Base-by-base conservation (phyloP, 2,888 invertebrate genomes). In the Noctuana brunneofusca region DNA sequence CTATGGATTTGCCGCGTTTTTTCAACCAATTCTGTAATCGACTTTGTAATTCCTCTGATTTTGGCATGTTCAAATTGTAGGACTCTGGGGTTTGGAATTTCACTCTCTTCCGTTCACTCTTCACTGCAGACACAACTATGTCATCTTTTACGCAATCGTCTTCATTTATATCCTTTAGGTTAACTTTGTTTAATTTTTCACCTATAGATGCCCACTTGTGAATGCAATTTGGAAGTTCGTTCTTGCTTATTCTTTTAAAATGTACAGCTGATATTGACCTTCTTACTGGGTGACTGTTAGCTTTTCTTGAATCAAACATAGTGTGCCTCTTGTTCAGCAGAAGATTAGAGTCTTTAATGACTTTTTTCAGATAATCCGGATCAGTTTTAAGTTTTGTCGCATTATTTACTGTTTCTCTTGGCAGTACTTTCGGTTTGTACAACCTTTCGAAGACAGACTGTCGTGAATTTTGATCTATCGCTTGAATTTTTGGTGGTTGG, bases 11-110 rank as follows among this genome's bases (percentile, higher is more conserved):
- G 0, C 93, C 93, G 14, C 84, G 78, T 64, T 91, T 92, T 46
- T 85, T 78, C 5, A 94, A 74, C 93, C 93, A 94, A 0, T 84
- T 79, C 54, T 88, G 87, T 14, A 94, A 71, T 57, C 87, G 78
- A 0, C 75, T 65, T 64, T 87, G 87, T 16, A 93, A 59, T 60
- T 92, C 92, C 18, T 83, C 83, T 0, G 84, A 84, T 49, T 69
- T 80, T 0, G 91, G 91, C 1, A 90, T 89, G 59, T 87, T 89
- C 8, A 81, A 80, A 56, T 78, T 78, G 0, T 62, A 66, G 0
- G 76, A 71, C 0, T 81, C 66, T 0, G 92, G 89, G 0, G 90
- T 89, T 67, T 82, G 78, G 55, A 91, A 89, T 12, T 81, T 86
- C 0, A 91, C 90, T 57, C 81, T 86, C 63, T 89, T 92, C 1